Base-by-base conservation (phyloP, 2,113 vertebrate genomes). In the Mirza zaza region DNA sequence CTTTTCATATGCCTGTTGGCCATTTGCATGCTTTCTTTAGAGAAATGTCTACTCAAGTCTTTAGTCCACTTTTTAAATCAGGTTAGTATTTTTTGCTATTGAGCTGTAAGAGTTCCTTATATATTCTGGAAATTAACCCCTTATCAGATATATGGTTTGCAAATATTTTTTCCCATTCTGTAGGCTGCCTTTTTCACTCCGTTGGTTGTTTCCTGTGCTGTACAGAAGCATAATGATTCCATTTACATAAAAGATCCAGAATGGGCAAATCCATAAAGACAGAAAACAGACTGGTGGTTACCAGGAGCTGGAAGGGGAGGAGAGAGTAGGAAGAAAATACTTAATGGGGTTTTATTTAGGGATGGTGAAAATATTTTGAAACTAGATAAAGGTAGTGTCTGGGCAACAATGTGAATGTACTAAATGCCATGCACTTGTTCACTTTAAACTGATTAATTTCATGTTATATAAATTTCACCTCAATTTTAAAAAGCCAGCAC, bases 401-500 rank as follows among this genome's bases (percentile, higher is more conserved):
- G 34, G 21, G 73, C 32, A 68, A 65, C 29, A 61, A 2, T 45
- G 45, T 80, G 50, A 84, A 77, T 55, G 18, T 65, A 71, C 39
- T 50, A 87, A 95, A 86, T 57, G 87, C 18, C 82, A 73, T n/a
- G 59, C 63, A 73, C 81, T 10, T 20, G 67, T 36, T 70, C 67
- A 10, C 67, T 70, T 65, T 59, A 81, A 94, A 76, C 61, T 88
- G 59, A 85, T 45, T 80, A 65, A 52, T 80, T 90, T 90, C 87
- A 92, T 71, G 86, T 89, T 95, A 67, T 91, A 55, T 83, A 94
- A 86, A 90, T 68, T 86, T 91, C 50, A 77, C 67, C 48, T 95
- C 71, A 25, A 85, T 59, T 68, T 50, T 79, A 25, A 39, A 79
- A 55, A 70, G 42, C 11, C 18, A 83, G 27, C 11, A 29, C 50